Evolutionary conservation across 2,113 vertebrate species (phyloP).

Genomic region (Galeopterus variegatus): DNA sequence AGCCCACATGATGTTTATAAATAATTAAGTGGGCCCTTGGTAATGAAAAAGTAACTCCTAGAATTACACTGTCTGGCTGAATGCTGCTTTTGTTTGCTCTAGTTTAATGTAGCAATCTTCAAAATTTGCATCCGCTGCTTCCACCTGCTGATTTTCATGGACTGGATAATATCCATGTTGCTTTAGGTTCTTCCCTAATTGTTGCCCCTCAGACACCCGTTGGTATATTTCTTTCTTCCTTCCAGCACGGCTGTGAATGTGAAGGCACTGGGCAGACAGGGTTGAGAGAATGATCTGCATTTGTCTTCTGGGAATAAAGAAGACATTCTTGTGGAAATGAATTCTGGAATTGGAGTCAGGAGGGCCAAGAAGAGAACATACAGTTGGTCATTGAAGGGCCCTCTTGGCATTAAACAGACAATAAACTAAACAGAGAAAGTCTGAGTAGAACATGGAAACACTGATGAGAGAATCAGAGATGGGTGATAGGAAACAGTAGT

Average conservation of each 20-base stretch:
- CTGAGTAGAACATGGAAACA: not conserved
- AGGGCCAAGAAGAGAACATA: not conserved
- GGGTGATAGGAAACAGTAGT: not conserved
- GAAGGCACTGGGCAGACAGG: not conserved
- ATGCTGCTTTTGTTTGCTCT: not conserved
- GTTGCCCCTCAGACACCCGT: not conserved
- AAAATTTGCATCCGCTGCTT: not conserved
- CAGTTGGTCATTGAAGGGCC: not conserved
- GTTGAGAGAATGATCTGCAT: not conserved
- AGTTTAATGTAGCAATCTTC: not conserved
- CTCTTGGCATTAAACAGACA: not conserved
- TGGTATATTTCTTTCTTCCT: not conserved
- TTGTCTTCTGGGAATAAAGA: not conserved
- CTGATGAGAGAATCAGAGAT: not conserved
- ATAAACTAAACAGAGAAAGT: not conserved
- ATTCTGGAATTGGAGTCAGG: not conserved
- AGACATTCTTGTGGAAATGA: not conserved
- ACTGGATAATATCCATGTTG: not conserved
- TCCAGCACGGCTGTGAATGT: not conserved
- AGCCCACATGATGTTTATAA: slow-evolving; percentile 43
- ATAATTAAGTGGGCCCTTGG: slow-evolving; percentile 31
- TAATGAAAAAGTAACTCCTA: not conserved
- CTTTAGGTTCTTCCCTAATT: not conserved
- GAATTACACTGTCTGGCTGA: not conserved
- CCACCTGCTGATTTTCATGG: not conserved